phyloP scores from a whole-genome alignment of 2,113 vertebrate species.

The Poeciliopsis occidentalis region DNA sequence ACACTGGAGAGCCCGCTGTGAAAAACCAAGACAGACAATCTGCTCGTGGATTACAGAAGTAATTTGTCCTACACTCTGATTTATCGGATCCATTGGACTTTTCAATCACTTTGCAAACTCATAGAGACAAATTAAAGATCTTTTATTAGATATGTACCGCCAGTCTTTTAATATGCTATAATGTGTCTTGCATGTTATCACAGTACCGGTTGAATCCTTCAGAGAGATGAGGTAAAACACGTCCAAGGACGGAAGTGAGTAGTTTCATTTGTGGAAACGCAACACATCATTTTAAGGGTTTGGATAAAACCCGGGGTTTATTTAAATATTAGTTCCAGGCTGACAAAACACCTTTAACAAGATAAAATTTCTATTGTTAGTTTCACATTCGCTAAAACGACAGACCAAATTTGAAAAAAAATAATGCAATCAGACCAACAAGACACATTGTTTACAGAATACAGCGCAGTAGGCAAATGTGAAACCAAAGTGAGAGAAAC shows the following conservation, averaged over 20 bases:
- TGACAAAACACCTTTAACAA: not conserved
- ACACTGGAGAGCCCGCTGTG: constrained; percentile 14
- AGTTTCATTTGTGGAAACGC: no score
- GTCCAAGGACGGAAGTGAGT: no score
- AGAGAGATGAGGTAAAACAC: no score
- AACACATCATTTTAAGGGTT: not conserved
- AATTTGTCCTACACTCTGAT: constrained; percentile 11
- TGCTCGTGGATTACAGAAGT: not conserved
- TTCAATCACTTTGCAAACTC: constrained; percentile 11
- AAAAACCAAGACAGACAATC: constrained; percentile 21
- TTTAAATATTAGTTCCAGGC: not conserved
- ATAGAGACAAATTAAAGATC: not conserved
- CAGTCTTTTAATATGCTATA: not conserved
- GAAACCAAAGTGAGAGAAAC: constrained; percentile 31
- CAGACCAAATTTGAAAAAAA: not conserved
- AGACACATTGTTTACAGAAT: not conserved
- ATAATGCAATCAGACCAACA: not conserved
- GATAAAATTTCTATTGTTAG: not conserved
- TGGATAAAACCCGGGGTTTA: not conserved
- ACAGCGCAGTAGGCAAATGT: constrained; percentile 5
- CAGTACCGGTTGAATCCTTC: no score
- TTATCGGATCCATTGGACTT: not conserved
- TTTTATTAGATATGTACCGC: no score
- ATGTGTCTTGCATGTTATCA: no score
- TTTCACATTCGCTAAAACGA: not conserved